phyloP scores from a whole-genome alignment of 2,797 vertebrate species.

The Naso thynnoides region DNA sequence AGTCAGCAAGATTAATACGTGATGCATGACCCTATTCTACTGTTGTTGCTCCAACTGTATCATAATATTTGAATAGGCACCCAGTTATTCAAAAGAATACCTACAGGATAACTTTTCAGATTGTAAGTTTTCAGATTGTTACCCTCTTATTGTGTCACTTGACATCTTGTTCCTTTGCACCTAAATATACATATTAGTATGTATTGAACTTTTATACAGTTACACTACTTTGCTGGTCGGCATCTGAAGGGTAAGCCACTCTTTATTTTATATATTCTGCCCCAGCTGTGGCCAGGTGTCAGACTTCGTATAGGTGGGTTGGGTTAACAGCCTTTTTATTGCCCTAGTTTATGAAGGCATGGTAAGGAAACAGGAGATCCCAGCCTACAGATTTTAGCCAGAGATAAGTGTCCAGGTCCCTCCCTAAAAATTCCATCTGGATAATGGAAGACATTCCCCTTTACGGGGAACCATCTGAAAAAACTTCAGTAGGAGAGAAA shows the following conservation, averaged over 20 bases:
- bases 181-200: not conserved
- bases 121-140: not conserved
- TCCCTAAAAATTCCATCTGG: slow-evolving; percentile 75
- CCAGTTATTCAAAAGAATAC: not conserved
- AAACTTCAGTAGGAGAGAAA: slow-evolving; percentile 36
- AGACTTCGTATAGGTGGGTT: slow-evolving; percentile 51
- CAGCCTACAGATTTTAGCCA: slow-evolving; percentile 72
- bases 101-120: not conserved
- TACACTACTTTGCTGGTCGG: not conserved
- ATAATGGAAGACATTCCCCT: slow-evolving; percentile 74
- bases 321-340: slow-evolving; percentile 84
- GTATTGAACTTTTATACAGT: not conserved
- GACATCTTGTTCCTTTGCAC: not conserved
- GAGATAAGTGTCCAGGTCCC: slow-evolving; percentile 71
- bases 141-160: not conserved
- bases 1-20: too few species aligned
- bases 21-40: too few species aligned
- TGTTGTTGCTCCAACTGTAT: not conserved
- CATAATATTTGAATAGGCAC: too few species aligned
- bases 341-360: slow-evolving; percentile 76
- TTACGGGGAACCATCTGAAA: slow-evolving; percentile 56
- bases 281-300: slow-evolving; percentile 66
- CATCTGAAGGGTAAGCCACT: not conserved
- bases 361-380: slow-evolving; percentile 70
- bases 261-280: slow-evolving; percentile 61